Evolutionary conservation across 2,797 vertebrate species (phyloP), one percentile per base, ranked within the genome.

Genomic region (Phoxinus dragarum): DNA sequence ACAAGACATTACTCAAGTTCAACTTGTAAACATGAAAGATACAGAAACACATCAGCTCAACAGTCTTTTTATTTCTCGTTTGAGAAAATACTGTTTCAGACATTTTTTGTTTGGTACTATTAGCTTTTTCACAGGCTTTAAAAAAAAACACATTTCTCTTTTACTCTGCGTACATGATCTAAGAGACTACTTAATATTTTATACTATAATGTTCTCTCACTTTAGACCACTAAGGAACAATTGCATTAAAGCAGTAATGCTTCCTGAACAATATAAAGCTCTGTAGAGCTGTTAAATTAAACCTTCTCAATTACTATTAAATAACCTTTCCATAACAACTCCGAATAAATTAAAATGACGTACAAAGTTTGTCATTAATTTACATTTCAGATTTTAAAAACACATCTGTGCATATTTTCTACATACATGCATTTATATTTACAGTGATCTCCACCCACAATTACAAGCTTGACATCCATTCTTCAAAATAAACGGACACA

Each of bases 341-440:
- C 92, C 89, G 92, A 94, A 94, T 94, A 96, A 96, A 95, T 95
- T 94, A 95, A 94, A 94, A 93, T 94, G 92, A 94, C 94, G 90
- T 88, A 94, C 90, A 93, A 94, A 93, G 93, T 85, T 94, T 91
- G 92, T 93, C 94, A 95, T 94, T 95, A 93, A 95, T 94, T 95
- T 94, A 95, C 92, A 94, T 94, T 88, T 94, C 92, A 91, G 93
- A 93, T 93, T 94, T 92, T 78, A 90, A 93, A 95, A 96, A 95
- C 94, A 95, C 94, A 94, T 90, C 93, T 94, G 92, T 95, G 95
- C 94, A 94, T 94, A 94, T 94, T 92, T 94, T 94, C 92, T 95
- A 93, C 95, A 95, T 94, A 93, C 95, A 95, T 94, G 94, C 94
- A 94, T 92, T 91, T 94, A 92, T 86, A 89, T 88, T 61, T 88